Evolutionary conservation across 2,888 invertebrate genomes (phyloP), one percentile per base, ranked within the genome.

Genomic region (Bursaphelenchus okinawaensis): DNA sequence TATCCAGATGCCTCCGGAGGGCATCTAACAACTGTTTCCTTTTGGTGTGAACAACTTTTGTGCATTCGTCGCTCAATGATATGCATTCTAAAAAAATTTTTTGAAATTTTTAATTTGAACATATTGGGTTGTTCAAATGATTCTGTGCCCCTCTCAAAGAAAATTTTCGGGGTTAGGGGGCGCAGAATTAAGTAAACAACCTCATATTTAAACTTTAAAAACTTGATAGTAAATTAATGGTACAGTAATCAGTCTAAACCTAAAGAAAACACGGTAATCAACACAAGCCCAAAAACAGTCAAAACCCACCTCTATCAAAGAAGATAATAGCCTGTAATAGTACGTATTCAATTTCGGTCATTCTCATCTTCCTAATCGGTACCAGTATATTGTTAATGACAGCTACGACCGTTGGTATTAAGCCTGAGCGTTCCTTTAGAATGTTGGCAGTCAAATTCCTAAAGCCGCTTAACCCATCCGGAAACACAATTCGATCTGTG

Each of bases 391-490:
- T 72, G 70, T 81, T 81, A 55, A 81, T 81, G 4, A 81, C 81
- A 24, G 81, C 79, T 7, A 81, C 81, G 7, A 81, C 81, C 4
- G 81, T 81, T 12, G 81, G 81, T 20, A 80, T 81, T 55, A 81
- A 59, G 2, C 79, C 79, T 55, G 58, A 73, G 1, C 73, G 67
- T 50, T 72, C 72, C 63, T 77, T 78, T 19, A 79, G 66, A 19
- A 76, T 69, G 50, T 78, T 73, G 27, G 78, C 71, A 23, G 70
- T 68, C 29, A 80, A 71, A 60, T 81, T 81, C 31, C 81, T 76
- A 65, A 73, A 81, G 8, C 81, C 81, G 22, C 73, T 70, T 26
- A 81, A 64, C 24, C 81, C 81, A 65, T 81, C 81, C 6, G 81
- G 81, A 66, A 81, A 81, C 55, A 80, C 76, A 24, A 80, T 78